Evolutionary conservation across 2,797 vertebrate genomes (phyloP).

Genomic region (Lutjanus campechanus): DNA sequence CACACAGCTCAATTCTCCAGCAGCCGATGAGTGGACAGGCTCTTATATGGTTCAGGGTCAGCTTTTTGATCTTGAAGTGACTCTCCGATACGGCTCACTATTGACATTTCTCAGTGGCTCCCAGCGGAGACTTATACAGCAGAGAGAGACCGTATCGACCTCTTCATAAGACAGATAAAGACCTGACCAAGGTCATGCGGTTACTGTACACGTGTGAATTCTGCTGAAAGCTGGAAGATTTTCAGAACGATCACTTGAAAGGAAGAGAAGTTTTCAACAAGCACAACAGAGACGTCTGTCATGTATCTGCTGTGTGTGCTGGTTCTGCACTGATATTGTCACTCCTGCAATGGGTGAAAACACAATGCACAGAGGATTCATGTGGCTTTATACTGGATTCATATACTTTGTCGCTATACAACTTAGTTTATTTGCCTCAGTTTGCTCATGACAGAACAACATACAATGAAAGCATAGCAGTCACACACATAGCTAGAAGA

Average conservation of each 20-base stretch:
- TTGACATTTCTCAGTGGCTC: slow-evolving; percentile 50
- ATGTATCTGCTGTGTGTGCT: background rate
- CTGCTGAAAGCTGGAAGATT: slow-evolving; percentile 13
- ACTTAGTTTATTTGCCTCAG: no score
- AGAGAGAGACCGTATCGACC: slow-evolving; percentile 35
- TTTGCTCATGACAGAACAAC: no score
- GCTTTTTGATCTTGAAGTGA: slow-evolving; percentile 57
- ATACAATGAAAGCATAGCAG: no score
- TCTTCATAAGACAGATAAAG: slow-evolving; percentile 27
- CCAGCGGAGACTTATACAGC: slow-evolving; percentile 23
- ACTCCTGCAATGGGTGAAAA: background rate
- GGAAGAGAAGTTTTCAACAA: background rate
- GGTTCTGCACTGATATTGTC: background rate
- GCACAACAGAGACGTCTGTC: background rate
- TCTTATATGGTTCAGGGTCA: slow-evolving; percentile 48
- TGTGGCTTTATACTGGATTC: background rate
- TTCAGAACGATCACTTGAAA: slow-evolving; percentile 21
- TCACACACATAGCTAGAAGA: no score
- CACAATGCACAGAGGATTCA: background rate
- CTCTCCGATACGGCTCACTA: slow-evolving; percentile 37
- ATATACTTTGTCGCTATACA: no score
- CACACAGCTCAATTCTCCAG: slow-evolving; percentile 14
- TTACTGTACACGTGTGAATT: slow-evolving; percentile 15
- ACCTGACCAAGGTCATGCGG: slow-evolving; percentile 14
- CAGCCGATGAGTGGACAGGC: slow-evolving; percentile 18